Conservation (phyloP, 2,113 vertebrate species). For the Periophthalmus modestus region DNA sequence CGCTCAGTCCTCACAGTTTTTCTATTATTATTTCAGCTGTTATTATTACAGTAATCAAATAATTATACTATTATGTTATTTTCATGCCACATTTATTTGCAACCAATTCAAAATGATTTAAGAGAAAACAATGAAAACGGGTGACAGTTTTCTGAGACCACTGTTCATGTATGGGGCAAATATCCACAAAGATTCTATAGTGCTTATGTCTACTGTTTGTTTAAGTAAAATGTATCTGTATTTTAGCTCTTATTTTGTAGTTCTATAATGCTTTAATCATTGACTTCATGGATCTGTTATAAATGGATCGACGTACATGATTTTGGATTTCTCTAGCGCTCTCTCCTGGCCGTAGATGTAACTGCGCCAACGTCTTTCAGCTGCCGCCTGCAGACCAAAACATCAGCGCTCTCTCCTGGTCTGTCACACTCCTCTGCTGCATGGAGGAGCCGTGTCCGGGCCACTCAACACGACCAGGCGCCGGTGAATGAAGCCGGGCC, state of each 20-base stretch:
- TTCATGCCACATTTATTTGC: neutral
- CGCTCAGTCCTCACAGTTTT: neutral
- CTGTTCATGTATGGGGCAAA: neutral
- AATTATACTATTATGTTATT: too few relatives aligned
- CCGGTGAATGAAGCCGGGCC: neutral
- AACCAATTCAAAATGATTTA: neutral
- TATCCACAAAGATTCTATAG: neutral
- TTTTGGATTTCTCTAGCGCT: slow-evolving; percentile 2
- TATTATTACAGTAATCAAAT: too few relatives aligned
- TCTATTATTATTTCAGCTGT: neutral
- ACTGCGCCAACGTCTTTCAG: neutral
- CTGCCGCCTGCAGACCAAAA: slow-evolving; percentile 15
- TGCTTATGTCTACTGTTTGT: too few relatives aligned
- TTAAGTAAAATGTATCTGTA: too few relatives aligned
- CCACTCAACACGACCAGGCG: slow-evolving; percentile 3
- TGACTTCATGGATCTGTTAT: too few relatives aligned
- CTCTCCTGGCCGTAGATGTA: neutral
- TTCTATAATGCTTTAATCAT: too few relatives aligned
- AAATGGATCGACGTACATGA: too few relatives aligned
- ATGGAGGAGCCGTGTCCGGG: slow-evolving; percentile 7
- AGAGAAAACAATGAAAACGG: neutral
- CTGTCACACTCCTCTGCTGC: slow-evolving; percentile 24
- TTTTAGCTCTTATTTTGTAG: too few relatives aligned
- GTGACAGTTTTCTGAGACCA: too few relatives aligned
- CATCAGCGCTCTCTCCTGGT: slow-evolving; percentile 11